These are phyloP conservation scores for Perdita meconis DNA, from an alignment of 2,888 invertebrate species.

Conservation along the genomic window DNA sequence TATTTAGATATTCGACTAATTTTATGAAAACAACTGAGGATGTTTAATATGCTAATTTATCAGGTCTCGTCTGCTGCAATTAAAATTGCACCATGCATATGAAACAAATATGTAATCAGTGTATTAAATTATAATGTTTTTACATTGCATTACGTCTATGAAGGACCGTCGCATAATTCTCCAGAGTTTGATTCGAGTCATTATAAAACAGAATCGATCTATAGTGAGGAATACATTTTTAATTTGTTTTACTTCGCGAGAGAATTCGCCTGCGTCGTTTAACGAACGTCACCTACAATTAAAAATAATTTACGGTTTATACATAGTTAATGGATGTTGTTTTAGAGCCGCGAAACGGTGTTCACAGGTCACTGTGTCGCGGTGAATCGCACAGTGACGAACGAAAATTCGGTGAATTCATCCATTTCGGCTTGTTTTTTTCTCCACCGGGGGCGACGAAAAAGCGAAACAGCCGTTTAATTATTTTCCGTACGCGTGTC, in stretches of 20 bases:
- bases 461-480: conserved; percentile 50
- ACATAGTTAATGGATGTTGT: conserved; percentile 33
- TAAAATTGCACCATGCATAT: too few relatives aligned
- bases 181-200: too few relatives aligned
- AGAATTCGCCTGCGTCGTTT: background rate
- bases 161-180: too few relatives aligned
- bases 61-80: too few relatives aligned
- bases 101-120: too few relatives aligned
- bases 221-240: too few relatives aligned
- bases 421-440: conserved; percentile 44
- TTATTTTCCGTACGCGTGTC: conserved; percentile 50
- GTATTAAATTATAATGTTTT: too few relatives aligned
- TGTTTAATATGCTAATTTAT: too few relatives aligned
- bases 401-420: conserved; percentile 43
- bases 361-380: conserved; percentile 42
- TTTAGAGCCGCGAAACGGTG: conserved; percentile 22
- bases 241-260: background rate
- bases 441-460: background rate
- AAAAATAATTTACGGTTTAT: conserved; percentile 43
- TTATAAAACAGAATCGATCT: too few relatives aligned
- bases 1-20: too few relatives aligned
- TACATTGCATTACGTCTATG: too few relatives aligned
- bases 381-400: conserved; percentile 28
- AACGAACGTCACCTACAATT: background rate
- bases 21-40: too few relatives aligned